These are phyloP conservation scores for Heterotilapia buettikoferi DNA, from an alignment of 2,113 vertebrate species.

Conservation along the genomic window DNA sequence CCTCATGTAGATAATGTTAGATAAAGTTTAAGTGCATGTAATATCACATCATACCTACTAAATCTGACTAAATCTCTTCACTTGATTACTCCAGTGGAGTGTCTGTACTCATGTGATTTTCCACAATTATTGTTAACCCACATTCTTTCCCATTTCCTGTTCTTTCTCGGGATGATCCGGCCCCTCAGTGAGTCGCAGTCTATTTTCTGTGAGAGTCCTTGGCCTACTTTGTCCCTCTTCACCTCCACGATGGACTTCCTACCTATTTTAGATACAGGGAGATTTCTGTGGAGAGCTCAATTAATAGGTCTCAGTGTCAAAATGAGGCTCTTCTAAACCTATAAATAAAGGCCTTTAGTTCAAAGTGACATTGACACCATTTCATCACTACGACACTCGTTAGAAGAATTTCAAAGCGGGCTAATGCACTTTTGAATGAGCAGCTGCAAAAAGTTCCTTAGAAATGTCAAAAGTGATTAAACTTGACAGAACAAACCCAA, in stretches of 20 bases:
- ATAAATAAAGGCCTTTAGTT: conserved; percentile 56
- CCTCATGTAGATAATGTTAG: neutral
- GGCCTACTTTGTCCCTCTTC: conserved; percentile 73
- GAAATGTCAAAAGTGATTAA: neutral
- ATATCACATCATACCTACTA: neutral
- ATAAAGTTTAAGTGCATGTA: neutral
- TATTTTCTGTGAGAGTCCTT: conserved; percentile 75
- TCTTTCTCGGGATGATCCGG: conserved; percentile 45
- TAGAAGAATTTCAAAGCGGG: neutral
- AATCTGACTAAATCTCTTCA: neutral
- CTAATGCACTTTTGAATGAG: neutral
- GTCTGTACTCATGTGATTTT: conserved; percentile 2
- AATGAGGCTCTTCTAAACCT: conserved; percentile 44
- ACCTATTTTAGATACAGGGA: conserved; percentile 64
- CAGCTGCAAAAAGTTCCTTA: neutral
- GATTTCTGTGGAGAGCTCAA: conserved; percentile 66
- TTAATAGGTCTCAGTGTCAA: conserved; percentile 62
- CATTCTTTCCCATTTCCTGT: conserved; percentile 36
- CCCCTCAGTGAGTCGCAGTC: conserved; percentile 51
- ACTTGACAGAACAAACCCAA: neutral
- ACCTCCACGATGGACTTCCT: conserved; percentile 59
- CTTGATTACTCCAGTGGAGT: neutral
- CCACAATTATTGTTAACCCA: conserved; percentile 59
- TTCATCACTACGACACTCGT: conserved; percentile 12
- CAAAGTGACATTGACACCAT: conserved; percentile 57